These are phyloP conservation scores for Pseudococcus jackbeardsleyi DNA, from an alignment of 2,888 invertebrate genomes.

Conservation along the genomic window DNA sequence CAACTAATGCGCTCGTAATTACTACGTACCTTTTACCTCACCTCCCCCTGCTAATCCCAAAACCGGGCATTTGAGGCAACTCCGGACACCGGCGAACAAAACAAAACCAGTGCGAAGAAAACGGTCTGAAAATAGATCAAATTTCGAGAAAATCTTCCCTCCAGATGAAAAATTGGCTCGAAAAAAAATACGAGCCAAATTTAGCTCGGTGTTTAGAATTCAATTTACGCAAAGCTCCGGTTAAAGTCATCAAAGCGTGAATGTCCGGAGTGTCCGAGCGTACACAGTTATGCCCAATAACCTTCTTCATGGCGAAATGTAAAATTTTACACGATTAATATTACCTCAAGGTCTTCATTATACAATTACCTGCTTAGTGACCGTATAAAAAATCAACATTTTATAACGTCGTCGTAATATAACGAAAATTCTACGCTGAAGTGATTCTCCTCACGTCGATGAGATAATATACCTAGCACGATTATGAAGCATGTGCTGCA, in stretches of 20 bases:
- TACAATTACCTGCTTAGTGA: slow-evolving; percentile 24
- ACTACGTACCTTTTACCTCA: slow-evolving; percentile 4
- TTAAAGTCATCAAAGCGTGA: slow-evolving; percentile 20
- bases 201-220: background rate
- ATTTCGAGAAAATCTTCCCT: background rate
- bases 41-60: background rate
- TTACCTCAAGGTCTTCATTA: slow-evolving; percentile 40
- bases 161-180: background rate
- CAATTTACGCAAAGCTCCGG: slow-evolving; percentile 13
- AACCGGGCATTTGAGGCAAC: background rate
- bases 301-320: slow-evolving; percentile 25
- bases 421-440: background rate
- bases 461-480: background rate
- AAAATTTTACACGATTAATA: slow-evolving; percentile 32
- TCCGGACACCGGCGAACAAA: background rate
- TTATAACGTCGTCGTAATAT: background rate
- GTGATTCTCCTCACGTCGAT: background rate
- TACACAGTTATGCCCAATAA: background rate
- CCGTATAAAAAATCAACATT: slow-evolving; percentile 15
- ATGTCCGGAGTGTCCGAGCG: slow-evolving; percentile 26
- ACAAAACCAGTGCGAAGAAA: no score
- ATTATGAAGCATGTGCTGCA: background rate
- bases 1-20: slow-evolving; percentile 40
- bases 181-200: background rate
- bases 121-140: background rate